Percentiles rank a stretch among this genome's conserved stretches.
Conservation (phyloP, 2,888 invertebrate genomes). For the Leptogaster cylindrica region DNA sequence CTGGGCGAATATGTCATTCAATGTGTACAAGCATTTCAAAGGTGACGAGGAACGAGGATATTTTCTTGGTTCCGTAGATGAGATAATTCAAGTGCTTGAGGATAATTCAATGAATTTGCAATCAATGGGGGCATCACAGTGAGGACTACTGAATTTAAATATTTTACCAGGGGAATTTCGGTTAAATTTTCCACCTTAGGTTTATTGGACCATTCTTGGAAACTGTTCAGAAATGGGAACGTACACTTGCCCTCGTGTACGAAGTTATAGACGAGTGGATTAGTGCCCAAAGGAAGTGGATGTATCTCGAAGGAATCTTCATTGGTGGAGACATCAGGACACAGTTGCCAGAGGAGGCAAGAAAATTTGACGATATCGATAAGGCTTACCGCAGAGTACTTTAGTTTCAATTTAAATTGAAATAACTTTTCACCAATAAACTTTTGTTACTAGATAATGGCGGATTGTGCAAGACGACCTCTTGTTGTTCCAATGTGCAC, state of each 20-base stretch:
- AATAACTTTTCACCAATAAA: neutral
- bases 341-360: slow-evolving; percentile 88
- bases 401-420: neutral
- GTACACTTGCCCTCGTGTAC: slow-evolving; percentile 76
- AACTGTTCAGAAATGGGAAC: slow-evolving; percentile 87
- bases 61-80: slow-evolving; percentile 80
- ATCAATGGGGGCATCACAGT: slow-evolving; percentile 88
- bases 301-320: slow-evolving; percentile 91
- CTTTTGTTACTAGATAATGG: slow-evolving; percentile 72
- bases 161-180: slow-evolving; percentile 4
- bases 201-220: slow-evolving; percentile 88
- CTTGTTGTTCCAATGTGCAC: slow-evolving; percentile 82
- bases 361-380: slow-evolving; percentile 89
- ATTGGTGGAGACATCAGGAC: slow-evolving; percentile 86
- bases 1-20: slow-evolving; percentile 72
- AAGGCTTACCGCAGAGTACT: slow-evolving; percentile 75
- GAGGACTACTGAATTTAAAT: slow-evolving; percentile 51
- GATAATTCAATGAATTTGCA: slow-evolving; percentile 90
- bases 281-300: slow-evolving; percentile 86
- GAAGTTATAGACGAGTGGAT: slow-evolving; percentile 91
- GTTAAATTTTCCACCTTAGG: slow-evolving; percentile 59
- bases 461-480: slow-evolving; percentile 79
- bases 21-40: slow-evolving; percentile 71
- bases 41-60: slow-evolving; percentile 79
- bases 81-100: slow-evolving; percentile 80